Base-by-base conservation (phyloP, 2,888 invertebrate species). In the Selenia dentaria region DNA sequence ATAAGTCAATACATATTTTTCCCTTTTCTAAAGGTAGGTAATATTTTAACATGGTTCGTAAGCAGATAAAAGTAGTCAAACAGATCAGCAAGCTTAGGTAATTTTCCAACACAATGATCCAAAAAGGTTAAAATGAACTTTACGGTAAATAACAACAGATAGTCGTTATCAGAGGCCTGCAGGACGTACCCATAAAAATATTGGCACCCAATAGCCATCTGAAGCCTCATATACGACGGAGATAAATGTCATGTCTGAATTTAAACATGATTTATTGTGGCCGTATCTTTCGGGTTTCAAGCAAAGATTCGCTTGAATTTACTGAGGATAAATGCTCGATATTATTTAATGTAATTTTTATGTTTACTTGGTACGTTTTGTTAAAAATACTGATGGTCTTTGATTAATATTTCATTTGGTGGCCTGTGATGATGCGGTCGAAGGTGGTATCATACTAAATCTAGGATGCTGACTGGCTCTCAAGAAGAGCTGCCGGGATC, bases 231-330 rank as follows among this genome's bases (percentile, higher is more conserved):
- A 46, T 50, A 45, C 32, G 39, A 27, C 10, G 27, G 34, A 50
- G 53, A 56, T 56, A 56, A 53, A 56, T 45, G 40, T 13, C 44
- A 47, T 45, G 50, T 50, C 44, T 47, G 47, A 35, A 35, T 53
- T 53, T 51, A 51, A 51, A 53, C 48, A 45, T 56, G 40, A 53
- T 56, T 39, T 53, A 56, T 47, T 42, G 24, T 22, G 34, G 22
- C 40, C 38, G 41, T 48, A 50, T 48, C 37, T 41, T 47, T 37
- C 9, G 14, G 41, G 39, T 42, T 42, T 36, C 33, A 48, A 44
- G 25, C 6, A 24, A 9, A 28, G 34, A 32, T 33, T 44, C 11
- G 9, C 24, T 24, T 16, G 3, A 10, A 39, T 34, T 25, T 34
- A 13, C 26, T 6, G 9, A 10, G 35, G 14, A 31, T 31, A 34